Evolutionary conservation across 2,113 vertebrate species (phyloP).

Genomic region (Panurus biarmicus): DNA sequence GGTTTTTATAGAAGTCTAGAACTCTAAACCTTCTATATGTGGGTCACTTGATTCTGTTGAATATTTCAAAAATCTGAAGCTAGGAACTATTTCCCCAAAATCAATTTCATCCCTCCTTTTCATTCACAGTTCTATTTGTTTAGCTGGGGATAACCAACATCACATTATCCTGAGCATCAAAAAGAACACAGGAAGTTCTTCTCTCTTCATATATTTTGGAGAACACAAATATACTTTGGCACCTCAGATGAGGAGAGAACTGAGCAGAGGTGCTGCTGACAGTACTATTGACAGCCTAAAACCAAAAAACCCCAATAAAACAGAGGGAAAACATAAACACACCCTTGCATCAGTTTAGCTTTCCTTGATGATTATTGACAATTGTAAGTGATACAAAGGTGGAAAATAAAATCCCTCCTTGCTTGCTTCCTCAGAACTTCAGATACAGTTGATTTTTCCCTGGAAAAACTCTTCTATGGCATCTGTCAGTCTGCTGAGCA

Average conservation of each 20-base stretch:
- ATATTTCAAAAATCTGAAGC: neutral
- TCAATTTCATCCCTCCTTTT: neutral
- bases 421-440: neutral
- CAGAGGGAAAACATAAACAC: neutral
- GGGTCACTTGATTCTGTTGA: neutral
- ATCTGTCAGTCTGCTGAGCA: neutral
- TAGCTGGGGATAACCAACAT: neutral
- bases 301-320: neutral
- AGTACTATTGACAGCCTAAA: neutral
- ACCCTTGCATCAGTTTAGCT: neutral
- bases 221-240: neutral
- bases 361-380: neutral
- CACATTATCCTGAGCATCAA: neutral
- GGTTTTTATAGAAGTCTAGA: neutral
- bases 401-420: neutral
- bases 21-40: neutral
- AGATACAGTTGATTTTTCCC: neutral
- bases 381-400: neutral
- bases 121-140: neutral
- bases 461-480: neutral
- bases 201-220: neutral
- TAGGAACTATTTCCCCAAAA: neutral
- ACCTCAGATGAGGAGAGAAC: neutral
- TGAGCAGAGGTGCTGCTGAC: neutral
- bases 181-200: neutral